Percentiles rank a stretch among this genome's conserved stretches.
Evolutionary conservation across 2,797 vertebrate species (phyloP).

Genomic region (Propithecus deckenii): DNA sequence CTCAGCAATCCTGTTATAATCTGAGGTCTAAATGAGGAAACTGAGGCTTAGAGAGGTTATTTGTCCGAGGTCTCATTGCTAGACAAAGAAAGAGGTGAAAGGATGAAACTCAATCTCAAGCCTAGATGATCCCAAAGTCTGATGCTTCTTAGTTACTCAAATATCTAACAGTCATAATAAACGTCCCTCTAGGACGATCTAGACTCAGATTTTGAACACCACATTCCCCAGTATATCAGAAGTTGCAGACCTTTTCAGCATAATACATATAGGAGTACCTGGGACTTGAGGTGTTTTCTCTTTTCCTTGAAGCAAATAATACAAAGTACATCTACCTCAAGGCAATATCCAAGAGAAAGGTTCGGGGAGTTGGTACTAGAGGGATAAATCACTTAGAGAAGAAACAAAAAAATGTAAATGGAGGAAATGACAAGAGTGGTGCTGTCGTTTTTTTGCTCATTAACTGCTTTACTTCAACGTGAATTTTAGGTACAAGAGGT

Average conservation of each 20-base stretch:
- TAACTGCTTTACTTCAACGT: background rate
- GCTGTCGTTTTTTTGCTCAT: background rate
- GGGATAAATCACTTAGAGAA: background rate
- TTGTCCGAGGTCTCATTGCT: background rate
- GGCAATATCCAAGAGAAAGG: background rate
- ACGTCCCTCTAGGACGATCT: background rate
- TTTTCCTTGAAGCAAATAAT: background rate
- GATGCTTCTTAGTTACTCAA: background rate
- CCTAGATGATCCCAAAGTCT: background rate
- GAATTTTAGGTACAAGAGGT: background rate
- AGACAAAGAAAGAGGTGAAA: background rate
- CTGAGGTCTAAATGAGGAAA: background rate
- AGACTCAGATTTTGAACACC: background rate
- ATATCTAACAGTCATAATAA: background rate
- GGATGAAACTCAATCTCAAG: background rate
- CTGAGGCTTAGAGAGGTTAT: background rate
- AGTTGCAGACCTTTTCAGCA: background rate
- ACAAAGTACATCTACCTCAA: background rate
- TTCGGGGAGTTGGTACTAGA: background rate
- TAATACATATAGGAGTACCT: background rate
- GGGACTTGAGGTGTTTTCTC: background rate
- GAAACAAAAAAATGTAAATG: background rate
- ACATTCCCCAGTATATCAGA: background rate
- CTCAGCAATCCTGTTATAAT: background rate
- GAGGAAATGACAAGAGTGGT: background rate